Percentiles rank a stretch among this genome's conserved stretches.
Conservation (phyloP, 2,888 invertebrate genomes). For the Cetonia aurata region DNA sequence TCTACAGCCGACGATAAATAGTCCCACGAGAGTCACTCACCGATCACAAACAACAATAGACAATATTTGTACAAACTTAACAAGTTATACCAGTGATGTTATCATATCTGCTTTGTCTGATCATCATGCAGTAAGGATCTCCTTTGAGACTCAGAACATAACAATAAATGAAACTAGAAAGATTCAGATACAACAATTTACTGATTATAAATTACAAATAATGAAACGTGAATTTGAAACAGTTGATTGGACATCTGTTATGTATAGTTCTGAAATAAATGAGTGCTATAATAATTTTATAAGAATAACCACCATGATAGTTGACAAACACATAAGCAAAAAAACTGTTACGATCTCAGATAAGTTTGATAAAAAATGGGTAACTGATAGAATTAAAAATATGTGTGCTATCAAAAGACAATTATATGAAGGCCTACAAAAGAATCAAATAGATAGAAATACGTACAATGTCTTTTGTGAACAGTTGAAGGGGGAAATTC, state of each 20-base stretch:
- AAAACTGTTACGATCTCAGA: no score
- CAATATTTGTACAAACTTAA: slow-evolving; percentile 6
- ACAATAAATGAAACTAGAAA: background rate
- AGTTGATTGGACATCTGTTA: background rate
- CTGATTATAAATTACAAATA: no score
- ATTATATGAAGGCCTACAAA: no score
- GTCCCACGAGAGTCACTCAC: slow-evolving; percentile 9
- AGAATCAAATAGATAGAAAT: no score
- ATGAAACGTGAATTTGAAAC: background rate
- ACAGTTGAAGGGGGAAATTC: no score
- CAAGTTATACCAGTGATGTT: background rate
- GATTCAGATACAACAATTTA: background rate
- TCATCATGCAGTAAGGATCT: no score
- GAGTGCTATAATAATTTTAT: background rate
- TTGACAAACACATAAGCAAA: no score
- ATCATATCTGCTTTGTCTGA: background rate
- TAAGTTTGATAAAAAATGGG: no score
- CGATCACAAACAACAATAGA: slow-evolving; percentile 1
- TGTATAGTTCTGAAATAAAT: background rate
- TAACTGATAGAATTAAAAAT: no score
- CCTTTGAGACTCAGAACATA: background rate
- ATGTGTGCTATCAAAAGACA: no score
- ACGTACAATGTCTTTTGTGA: no score
- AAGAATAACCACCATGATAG: no score
- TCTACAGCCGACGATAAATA: slow-evolving; percentile 6